Conservation (phyloP, 2,888 invertebrate genomes). For the Julus scanicus region DNA sequence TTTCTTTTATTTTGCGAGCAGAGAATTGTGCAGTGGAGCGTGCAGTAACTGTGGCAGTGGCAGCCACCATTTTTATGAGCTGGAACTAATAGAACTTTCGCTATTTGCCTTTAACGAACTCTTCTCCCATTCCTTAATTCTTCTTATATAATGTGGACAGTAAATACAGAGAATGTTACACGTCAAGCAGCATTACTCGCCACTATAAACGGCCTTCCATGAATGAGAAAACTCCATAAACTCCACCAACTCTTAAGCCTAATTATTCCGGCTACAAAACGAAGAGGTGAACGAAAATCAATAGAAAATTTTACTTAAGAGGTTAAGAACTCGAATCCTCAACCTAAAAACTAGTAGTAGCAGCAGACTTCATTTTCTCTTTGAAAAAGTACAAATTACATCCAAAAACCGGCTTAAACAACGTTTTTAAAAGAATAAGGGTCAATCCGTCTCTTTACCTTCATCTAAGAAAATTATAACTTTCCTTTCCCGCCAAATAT, state of each 20-base stretch:
- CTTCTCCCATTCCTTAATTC: slow-evolving; percentile 43
- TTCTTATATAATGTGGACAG: slow-evolving; percentile 41
- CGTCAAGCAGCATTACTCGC: slow-evolving; percentile 43
- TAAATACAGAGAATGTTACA: slow-evolving; percentile 44
- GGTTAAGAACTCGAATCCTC: background rate
- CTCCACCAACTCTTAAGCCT: slow-evolving; percentile 38
- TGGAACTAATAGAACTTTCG: slow-evolving; percentile 44
- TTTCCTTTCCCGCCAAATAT: too few relatives aligned
- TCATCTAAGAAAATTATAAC: too few relatives aligned
- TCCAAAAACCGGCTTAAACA: too few relatives aligned
- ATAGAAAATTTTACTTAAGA: background rate
- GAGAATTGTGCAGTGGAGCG: slow-evolving; percentile 35
- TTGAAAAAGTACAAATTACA: too few relatives aligned
- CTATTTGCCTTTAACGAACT: slow-evolving; percentile 47
- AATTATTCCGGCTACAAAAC: slow-evolving; percentile 23
- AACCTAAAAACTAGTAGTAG: background rate
- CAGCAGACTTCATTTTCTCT: too few relatives aligned
- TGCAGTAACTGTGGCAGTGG: slow-evolving; percentile 7
- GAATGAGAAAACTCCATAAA: slow-evolving; percentile 44
- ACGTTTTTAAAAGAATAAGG: too few relatives aligned
- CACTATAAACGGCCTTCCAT: slow-evolving; percentile 45
- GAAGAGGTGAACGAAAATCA: slow-evolving; percentile 36
- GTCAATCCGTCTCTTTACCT: too few relatives aligned
- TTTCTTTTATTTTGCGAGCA: slow-evolving; percentile 5
- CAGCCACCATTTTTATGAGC: slow-evolving; percentile 47